Evolutionary conservation across 2,113 vertebrate species (phyloP).

Genomic region (Corythoichthys haematopterus): DNA sequence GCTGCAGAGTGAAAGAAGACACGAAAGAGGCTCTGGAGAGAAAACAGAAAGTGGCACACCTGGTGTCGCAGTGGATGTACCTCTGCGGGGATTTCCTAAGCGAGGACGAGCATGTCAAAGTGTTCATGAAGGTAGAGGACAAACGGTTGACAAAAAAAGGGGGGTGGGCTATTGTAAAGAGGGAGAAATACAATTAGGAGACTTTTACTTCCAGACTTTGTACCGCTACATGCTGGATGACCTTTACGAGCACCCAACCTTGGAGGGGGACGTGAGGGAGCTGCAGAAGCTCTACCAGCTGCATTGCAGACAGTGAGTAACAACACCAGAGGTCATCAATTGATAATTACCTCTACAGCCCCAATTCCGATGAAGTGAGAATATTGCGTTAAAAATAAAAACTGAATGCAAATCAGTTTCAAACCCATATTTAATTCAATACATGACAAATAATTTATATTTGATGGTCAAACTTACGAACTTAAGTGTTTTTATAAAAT

Average conservation of each 20-base stretch:
- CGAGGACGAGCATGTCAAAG: constrained; percentile 87
- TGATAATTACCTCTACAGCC: too few species aligned
- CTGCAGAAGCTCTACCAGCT: constrained; percentile 88
- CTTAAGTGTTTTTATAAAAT: too few species aligned
- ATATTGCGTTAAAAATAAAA: too few species aligned
- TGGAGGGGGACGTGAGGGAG: constrained; percentile 88
- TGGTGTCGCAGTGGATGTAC: constrained; percentile 89
- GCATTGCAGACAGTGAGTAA: constrained; percentile 89
- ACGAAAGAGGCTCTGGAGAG: constrained; percentile 79
- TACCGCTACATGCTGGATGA: constrained; percentile 89
- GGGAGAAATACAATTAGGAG: constrained; percentile 15
- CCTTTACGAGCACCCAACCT: constrained; percentile 85
- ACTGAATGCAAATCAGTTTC: too few species aligned
- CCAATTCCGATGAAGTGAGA: too few species aligned
- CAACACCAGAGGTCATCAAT: not conserved
- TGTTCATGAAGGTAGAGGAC: constrained; percentile 86
- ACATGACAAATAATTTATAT: too few species aligned
- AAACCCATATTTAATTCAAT: too few species aligned
- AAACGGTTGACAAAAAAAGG: constrained; percentile 1
- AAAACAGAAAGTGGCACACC: constrained; percentile 88
- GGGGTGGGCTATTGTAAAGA: not conserved
- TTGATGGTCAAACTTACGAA: too few species aligned
- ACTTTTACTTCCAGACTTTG: constrained; percentile 77
- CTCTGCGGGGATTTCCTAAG: constrained; percentile 87
- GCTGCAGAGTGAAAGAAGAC: constrained; percentile 80